Percentiles rank a stretch among this genome's conserved stretches.
phyloP scores from a whole-genome alignment of 1,140 invertebrate genomes.

The Vanessa tameamea region DNA sequence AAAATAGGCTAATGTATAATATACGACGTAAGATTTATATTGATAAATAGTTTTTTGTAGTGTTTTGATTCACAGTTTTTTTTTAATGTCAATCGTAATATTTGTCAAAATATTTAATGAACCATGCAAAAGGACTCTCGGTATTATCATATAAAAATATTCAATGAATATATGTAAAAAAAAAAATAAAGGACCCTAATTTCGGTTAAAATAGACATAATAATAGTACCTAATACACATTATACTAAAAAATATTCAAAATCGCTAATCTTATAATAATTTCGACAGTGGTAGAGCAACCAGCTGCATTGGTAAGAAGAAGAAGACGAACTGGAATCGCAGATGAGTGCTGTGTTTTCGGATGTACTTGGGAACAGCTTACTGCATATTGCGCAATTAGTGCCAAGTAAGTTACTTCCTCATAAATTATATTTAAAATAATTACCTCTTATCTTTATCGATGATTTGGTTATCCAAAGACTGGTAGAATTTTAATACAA shows the following conservation, averaged over 20 bases:
- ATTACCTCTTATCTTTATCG: too few relatives aligned
- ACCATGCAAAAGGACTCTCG: too few relatives aligned
- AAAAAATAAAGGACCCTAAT: too few relatives aligned
- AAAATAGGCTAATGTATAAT: slow-evolving; percentile 21
- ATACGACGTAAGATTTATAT: slow-evolving; percentile 5
- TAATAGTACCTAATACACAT: too few relatives aligned
- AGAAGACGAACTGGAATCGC: slow-evolving; percentile 63
- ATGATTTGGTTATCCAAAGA: too few relatives aligned
- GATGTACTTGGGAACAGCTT: slow-evolving; percentile 66
- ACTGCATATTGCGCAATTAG: slow-evolving; percentile 68
- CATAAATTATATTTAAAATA: too few relatives aligned
- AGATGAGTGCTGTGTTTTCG: slow-evolving; percentile 65
- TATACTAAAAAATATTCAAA: background rate
- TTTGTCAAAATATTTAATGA: too few relatives aligned
- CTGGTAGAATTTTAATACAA: too few relatives aligned
- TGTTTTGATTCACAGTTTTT: too few relatives aligned
- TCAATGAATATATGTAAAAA: too few relatives aligned
- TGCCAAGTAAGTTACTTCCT: slow-evolving; percentile 23
- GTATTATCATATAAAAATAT: too few relatives aligned
- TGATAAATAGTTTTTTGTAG: slow-evolving; percentile 17
- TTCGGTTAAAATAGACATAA: background rate
- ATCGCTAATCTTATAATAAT: background rate
- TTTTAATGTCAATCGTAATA: too few relatives aligned
- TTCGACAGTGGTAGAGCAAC: slow-evolving; percentile 68
- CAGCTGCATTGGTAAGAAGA: slow-evolving; percentile 52